phyloP scores from a whole-genome alignment of 2,888 invertebrate genomes.

The Eristalinus aeneus region DNA sequence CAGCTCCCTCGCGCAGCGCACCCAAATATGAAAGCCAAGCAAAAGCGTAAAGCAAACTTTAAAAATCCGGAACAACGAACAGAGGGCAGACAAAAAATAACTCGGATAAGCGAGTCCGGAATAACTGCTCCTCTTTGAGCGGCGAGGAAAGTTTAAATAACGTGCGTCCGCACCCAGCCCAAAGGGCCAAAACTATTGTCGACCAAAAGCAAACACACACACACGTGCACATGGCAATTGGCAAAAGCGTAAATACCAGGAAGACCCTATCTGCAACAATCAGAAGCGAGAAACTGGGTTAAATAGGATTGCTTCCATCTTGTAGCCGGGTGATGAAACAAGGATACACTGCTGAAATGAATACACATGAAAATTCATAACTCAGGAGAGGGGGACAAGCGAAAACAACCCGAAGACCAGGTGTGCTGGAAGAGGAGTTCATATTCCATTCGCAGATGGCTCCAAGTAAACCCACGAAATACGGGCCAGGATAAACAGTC shows the following conservation, averaged over 20 bases:
- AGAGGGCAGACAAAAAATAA: not conserved
- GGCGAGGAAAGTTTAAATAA: constrained; percentile 20
- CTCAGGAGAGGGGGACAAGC: not conserved
- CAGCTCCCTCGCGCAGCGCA: not conserved
- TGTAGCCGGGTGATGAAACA: constrained; percentile 3
- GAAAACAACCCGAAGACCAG: not conserved
- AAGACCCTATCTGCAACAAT: constrained; percentile 42
- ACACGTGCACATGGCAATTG: constrained; percentile 15
- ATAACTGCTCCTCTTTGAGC: not conserved
- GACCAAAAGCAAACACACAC: constrained; percentile 42
- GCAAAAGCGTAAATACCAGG: constrained; percentile 4
- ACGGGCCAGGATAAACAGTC: not conserved
- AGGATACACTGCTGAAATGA: constrained; percentile 20
- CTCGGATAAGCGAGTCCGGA: not conserved
- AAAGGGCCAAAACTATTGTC: constrained; percentile 31
- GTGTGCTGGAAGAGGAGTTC: not conserved
- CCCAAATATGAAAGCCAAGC: constrained; percentile 34
- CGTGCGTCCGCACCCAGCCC: not conserved
- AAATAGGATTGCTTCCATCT: constrained; percentile 42
- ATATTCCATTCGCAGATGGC: not conserved
- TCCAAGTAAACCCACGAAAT: not conserved
- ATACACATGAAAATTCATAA: constrained; percentile 54
- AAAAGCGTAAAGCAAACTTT: constrained; percentile 8
- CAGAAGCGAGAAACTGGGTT: constrained; percentile 53
- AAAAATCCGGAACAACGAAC: not conserved